Evolutionary conservation across 2,888 invertebrate species (phyloP), one percentile per base, ranked within the genome.

Genomic region (Macroteleia sp.): DNA sequence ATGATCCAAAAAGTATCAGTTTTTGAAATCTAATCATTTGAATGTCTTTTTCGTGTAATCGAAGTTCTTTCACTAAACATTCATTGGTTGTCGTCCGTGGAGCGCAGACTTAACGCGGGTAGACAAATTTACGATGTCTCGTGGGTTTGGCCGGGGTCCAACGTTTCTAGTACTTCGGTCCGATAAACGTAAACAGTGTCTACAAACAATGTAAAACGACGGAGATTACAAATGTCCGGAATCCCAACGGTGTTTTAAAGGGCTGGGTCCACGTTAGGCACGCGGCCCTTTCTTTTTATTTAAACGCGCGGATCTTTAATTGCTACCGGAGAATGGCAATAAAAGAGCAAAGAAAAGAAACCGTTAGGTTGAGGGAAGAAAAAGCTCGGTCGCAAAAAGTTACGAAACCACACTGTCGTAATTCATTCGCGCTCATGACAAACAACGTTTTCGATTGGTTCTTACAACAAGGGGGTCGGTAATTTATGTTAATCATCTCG

Each of bases 131-230:
- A 82, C 81, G 81, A 70, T 52, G 64, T 69, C 66, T 67, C 71
- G 56, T 44, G 52, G 44, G 25, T 71, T 54, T 84, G 84, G 84
- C 82, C 17, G 34, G 12, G 12, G n/a, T 82, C 83, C 83, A 84
- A 69, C 30, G 57, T 78, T 78, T 77, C 67, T 48, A 57, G 71
- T 44, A 73, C 69, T 73, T 67, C 50, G 34, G 76, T 48, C 32
- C 75, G 70, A 77, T 78, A 75, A 81, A 78, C 83, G 81, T 78
- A 81, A 84, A 83, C 85, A 80, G 59, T 70, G 39, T 12, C 73
- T 52, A 48, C 80, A 80, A 82, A 83, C 83, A 84, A 82, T 83
- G 83, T 83, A 79, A 75, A 76, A 73, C 52, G 22, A 73, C 54
- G 67, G 42, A 67, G 52, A 78, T 78, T 79, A 78, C 79, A 77